Evolutionary conservation across 2,797 vertebrate species (phyloP).

Genomic region (Ceryle rudis): DNA sequence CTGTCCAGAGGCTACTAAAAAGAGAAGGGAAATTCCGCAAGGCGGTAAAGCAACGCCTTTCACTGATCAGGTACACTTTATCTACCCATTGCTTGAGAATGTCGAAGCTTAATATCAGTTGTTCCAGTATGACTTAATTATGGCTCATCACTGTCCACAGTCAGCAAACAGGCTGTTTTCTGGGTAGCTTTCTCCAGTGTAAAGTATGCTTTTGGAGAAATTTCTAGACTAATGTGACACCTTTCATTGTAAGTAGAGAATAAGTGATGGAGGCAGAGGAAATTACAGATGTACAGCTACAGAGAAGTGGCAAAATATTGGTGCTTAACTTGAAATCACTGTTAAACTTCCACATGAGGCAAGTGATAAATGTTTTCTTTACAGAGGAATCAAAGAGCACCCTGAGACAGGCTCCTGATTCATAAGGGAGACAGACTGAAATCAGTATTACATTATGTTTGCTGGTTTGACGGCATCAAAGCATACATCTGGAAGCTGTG

Average conservation of each 20-base stretch:
- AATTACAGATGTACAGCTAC: not conserved
- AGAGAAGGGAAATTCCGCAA: not conserved
- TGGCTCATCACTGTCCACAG: not conserved
- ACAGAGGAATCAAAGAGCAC: not conserved
- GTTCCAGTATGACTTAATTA: not conserved
- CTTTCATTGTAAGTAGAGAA: not conserved
- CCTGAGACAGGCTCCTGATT: not conserved
- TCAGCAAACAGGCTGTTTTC: not conserved
- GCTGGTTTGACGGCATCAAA: not conserved
- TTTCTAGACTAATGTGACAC: not conserved
- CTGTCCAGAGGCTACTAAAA: not conserved
- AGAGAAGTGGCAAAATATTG: not conserved
- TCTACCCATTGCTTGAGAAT: not conserved
- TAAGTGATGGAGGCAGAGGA: not conserved
- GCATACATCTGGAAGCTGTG: not conserved
- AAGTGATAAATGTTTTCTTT: not conserved
- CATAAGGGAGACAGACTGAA: not conserved
- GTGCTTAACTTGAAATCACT: not conserved
- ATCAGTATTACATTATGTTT: not conserved
- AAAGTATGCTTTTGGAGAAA: not conserved
- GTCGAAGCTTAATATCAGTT: not conserved
- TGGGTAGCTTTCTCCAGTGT: not conserved
- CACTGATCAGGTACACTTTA: not conserved
- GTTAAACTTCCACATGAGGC: not conserved
- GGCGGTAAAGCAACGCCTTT: not conserved